Percentiles rank a stretch among this genome's conserved stretches.
Evolutionary conservation across 30 jellyfish, hydroid and myxozoan species (phyloP).

Genomic region (Aurelia sp.): DNA sequence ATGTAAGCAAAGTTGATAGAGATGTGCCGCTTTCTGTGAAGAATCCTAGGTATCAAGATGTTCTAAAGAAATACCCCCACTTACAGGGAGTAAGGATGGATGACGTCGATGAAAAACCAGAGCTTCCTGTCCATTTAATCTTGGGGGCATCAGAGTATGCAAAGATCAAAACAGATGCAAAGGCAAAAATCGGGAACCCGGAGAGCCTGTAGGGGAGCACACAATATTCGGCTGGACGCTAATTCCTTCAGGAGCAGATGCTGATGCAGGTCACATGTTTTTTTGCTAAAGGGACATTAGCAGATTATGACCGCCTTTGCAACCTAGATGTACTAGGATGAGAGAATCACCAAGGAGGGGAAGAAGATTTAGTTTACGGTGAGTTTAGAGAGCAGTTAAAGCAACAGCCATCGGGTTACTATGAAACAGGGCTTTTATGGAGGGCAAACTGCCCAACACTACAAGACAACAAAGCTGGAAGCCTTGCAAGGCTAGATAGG

Average conservation of each 20-base stretch:
- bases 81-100: constrained; percentile 42
- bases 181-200: constrained; percentile 42
- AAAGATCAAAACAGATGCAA: constrained; percentile 16
- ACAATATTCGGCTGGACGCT: constrained; percentile 24
- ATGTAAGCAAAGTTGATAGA: constrained; percentile 61
- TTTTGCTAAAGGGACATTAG: not conserved
- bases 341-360: not conserved
- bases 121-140: constrained; percentile 62
- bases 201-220: constrained; percentile 50
- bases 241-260: constrained; percentile 36
- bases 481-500: constrained; percentile 17
- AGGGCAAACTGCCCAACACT: constrained; percentile 34
- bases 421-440: constrained; percentile 75
- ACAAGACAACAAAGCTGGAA: constrained; percentile 33
- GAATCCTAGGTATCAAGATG: constrained; percentile 47
- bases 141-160: constrained; percentile 45
- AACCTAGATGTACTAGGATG: constrained; percentile 28
- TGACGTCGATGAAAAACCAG: constrained; percentile 40
- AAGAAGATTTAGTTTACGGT: not conserved
- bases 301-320: constrained; percentile 41
- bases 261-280: not conserved
- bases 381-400: not conserved
- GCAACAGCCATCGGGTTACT: constrained; percentile 41
- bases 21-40: constrained; percentile 26
- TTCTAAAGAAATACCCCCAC: constrained; percentile 32